Base-by-base conservation (phyloP, 2,113 vertebrate genomes). In the Deroptyus accipitrinus region DNA sequence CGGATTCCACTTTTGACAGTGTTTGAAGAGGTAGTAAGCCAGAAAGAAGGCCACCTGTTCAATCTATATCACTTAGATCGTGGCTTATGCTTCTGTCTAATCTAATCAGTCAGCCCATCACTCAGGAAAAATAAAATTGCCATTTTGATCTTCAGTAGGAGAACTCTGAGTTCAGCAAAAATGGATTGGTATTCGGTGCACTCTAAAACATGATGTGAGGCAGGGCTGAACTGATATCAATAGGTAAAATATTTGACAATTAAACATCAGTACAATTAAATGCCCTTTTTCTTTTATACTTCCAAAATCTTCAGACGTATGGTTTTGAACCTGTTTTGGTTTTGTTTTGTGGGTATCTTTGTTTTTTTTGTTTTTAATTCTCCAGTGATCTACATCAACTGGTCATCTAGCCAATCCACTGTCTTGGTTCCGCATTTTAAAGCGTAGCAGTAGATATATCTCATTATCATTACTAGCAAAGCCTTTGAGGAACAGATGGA, bases 1-100 rank as follows among this genome's bases (percentile, higher is more conserved):
- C 33, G 46, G 10, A 35, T 87, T 92, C 17, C 20, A 5, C 51
- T 89, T 64, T 6, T 59, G 57, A 48, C 5, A 24, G 28, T 61
- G 35, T 86, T 37, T 62, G 52, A 63, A 94, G 63, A 46, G 51
- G 55, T 24, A 19, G 13, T 3, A 54, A 35, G 63, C 70, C 61
- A 70, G 69, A 62, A 63, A 19, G 19, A 73, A 66, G 68, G 66
- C 89, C 87, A 94, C 83, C 94, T 95, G 90, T 85, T 94, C 88
- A 66, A 49, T 91, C 73, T 74, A 0, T 63, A 11, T 85, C 48
- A 52, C 42, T 92, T 83, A 61, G 35, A 76, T n/a, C 6, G 2
- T 1, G 13, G 30, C 37, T 96, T 92, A 80, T 10, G 18, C 51
- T 92, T 87, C 61, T 91, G 84, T 94, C 88, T 87, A 49, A 64